Evolutionary conservation across 2,797 vertebrate species (phyloP), one percentile per base, ranked within the genome.

Genomic region (Pipistrellus nathusii): DNA sequence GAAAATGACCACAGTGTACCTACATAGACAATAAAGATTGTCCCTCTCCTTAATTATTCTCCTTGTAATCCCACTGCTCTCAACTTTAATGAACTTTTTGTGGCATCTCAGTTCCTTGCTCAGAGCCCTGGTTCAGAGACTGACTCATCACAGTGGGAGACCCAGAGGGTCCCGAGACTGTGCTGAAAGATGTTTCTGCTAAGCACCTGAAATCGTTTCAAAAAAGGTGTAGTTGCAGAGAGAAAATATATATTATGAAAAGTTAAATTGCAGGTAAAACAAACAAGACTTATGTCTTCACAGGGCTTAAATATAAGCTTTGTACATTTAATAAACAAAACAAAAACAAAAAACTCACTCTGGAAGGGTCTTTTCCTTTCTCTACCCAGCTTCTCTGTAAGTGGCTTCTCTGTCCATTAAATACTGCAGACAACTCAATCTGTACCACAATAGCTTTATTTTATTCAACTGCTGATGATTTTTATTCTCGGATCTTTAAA

Each of bases 1-100:
- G 71, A 95, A 85, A 83, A 91, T 91, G 84, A 64, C 85, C 77
- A 27, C 17, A n/a, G 69, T 44, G 84, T 91, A 94, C 75, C 51
- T 93, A 9, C 11, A 11, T 30, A 59, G 59, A 69, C 81, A 85
- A n/a, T 85, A 64, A 85, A 91, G 21, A 78, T 87, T 30, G 68
- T 0, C 38, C 8, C n/a, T 44, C 77, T 85, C 92, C 57, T 80
- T 77, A 51, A 78, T 80, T 69, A 71, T 73, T 73, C n/a, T 71
- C 77, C 69, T 86, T 92, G 46, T 87, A 88, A 81, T 59, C 59
- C 85, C 44, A 14, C 77, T 85, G 62, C 66, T 95, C 82, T 88
- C 3, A 2, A 53, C 69, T 55, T 80, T 84, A 59, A 80, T 85
- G 87, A 96, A 68, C 73, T 89, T 72, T n/a, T 6, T 11, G 53